A percentile compares a stretch with the other conserved stretches of the same genome.
phyloP scores from a whole-genome alignment of 1,140 invertebrate species.

The Eubasilissa regina region DNA sequence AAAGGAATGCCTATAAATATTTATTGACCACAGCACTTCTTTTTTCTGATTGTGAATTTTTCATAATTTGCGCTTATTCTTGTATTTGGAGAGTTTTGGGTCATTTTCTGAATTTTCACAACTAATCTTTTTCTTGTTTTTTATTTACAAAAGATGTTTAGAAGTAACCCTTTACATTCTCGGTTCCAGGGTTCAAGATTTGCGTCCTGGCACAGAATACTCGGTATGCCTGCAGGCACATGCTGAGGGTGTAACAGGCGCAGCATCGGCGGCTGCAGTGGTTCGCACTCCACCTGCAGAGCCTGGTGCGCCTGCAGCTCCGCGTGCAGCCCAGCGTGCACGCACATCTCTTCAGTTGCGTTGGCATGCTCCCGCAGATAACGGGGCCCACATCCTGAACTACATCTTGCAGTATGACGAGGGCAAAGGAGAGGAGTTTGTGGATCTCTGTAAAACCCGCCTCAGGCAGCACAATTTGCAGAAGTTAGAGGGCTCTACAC shows the following conservation, averaged over 20 bases:
- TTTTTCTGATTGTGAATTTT: no score
- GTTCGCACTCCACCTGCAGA: constrained; percentile 79
- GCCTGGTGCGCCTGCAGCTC: constrained; percentile 75
- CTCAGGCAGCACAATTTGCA: constrained; percentile 81
- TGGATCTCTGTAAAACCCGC: constrained; percentile 80
- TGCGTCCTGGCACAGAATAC: constrained; percentile 87
- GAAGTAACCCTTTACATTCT: no score
- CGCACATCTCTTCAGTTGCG: constrained; percentile 77
- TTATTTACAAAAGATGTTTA: no score
- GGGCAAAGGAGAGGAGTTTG: constrained; percentile 78
- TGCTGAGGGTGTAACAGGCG: constrained; percentile 70
- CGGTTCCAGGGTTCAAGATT: constrained; percentile 79
- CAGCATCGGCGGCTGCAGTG: constrained; percentile 71
- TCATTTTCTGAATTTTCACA: no score
- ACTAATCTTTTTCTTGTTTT: no score
- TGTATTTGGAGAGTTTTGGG: no score
- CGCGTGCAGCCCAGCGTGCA: constrained; percentile 74
- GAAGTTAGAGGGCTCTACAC: constrained; percentile 82
- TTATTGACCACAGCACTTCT: no score
- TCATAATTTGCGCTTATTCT: no score
- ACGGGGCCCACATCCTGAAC: constrained; percentile 83
- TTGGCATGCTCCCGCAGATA: constrained; percentile 81
- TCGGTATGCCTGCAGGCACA: constrained; percentile 79
- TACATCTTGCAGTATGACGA: constrained; percentile 88
- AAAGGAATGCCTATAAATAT: no score